Conservation (phyloP, 2,888 invertebrate genomes). For the Bruchidius siliquastri region DNA sequence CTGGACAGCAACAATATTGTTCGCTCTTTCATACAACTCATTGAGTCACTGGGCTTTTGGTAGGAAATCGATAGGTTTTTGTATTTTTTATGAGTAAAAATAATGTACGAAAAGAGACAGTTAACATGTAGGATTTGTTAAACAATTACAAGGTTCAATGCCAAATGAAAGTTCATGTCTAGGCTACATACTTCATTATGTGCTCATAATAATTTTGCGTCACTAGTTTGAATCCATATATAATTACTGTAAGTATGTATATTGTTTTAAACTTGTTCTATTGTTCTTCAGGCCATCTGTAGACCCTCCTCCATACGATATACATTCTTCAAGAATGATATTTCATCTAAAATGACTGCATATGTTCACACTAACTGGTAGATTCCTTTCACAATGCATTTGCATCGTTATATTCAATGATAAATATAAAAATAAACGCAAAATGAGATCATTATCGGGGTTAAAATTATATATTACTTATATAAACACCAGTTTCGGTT, state of each 20-base stretch:
- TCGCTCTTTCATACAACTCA: background rate
- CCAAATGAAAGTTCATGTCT: background rate
- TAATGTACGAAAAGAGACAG: background rate
- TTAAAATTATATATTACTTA: constrained; percentile 35
- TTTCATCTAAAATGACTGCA: constrained; percentile 18
- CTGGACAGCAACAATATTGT: background rate
- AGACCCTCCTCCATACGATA: background rate
- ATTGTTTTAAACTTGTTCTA: background rate
- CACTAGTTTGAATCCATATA: background rate
- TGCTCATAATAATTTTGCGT: background rate
- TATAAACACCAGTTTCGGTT: constrained; percentile 26
- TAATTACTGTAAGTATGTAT: background rate
- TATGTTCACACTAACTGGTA: constrained; percentile 42
- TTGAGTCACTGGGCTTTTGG: background rate
- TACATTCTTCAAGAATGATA: background rate
- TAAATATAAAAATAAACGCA: constrained; percentile 44
- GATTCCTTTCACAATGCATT: constrained; percentile 40
- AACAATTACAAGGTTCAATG: too few relatives aligned
- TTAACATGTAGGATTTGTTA: background rate
- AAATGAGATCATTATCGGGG: constrained; percentile 47
- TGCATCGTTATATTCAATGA: constrained; percentile 38
- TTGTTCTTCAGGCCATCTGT: background rate
- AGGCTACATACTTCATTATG: background rate
- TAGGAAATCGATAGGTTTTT: background rate
- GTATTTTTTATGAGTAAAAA: background rate